Evolutionary conservation across 1,140 invertebrate species (phyloP), one percentile per base, ranked within the genome.

Genomic region (Reticulitermes speratus): DNA sequence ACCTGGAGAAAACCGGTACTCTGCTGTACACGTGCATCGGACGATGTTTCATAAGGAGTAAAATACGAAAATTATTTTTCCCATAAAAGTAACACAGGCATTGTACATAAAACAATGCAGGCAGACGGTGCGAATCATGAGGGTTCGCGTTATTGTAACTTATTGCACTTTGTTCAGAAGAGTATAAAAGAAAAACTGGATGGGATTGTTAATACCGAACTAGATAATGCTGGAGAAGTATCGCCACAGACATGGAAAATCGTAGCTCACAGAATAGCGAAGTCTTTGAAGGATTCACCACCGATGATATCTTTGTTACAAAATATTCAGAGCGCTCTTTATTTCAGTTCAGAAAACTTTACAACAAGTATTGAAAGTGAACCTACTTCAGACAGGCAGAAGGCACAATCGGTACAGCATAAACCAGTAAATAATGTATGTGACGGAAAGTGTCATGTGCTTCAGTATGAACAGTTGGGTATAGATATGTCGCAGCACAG

Each of bases 161-260:
- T 75, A 25, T n/a, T 25, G 0, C 25, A 30, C 16, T 8, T 30
- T 25, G 65, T 75, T n/a, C 65, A 30, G 14, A 75, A 30, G 0
- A 75, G 25, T 30, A 75, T 75, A 25, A 75, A 75, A 30, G 65
- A 75, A 30, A 75, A 75, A 16, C n/a, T 75, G 65, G 65, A 75
- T n/a, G 65, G 14, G 9, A 30, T 75, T 75, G 65, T 75, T 30
- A 75, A 8, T 30, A 11, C 65, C 25, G 65, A 75, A 30, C 11
- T 75, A 30, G 65, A 75, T n/a, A 75, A 75, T 30, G 65, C 30
- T 2, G 84, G 59, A 5, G 32, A 45, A 55, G 25, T 38, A 25
- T n/a, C 32, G 7, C 38, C 84, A 52, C 48, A 86, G 44, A 81
- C 69, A 45, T 86, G 85, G 85, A 86, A 86, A 86, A 55, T 86